Evolutionary conservation across 2,888 invertebrate genomes (phyloP), one percentile per base, ranked within the genome.

Genomic region (Morpho deidamia): DNA sequence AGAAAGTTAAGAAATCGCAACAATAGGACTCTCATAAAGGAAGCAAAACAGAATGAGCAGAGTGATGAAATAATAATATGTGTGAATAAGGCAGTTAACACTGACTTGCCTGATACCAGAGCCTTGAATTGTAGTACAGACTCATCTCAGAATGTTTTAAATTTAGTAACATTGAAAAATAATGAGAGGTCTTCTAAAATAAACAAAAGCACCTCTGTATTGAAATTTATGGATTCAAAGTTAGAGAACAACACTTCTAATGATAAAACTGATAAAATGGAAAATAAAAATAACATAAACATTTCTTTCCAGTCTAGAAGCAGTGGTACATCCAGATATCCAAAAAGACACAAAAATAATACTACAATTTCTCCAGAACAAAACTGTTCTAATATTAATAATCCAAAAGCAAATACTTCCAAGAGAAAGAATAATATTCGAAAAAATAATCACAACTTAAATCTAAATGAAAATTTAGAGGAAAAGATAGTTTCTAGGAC

Each of bases 121-220:
- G 55, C 68, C 0, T 53, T 81, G 5, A 80, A 84, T 57, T 79
- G 74, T 56, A 87, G 87, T 44, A 83, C 80, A 0, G 85, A 85
- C 51, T 83, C 83, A 0, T 84, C 86, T 7, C 83, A 80, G 40
- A 85, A 87, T 66, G 67, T 81, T 8, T 68, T 87, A 5, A 85
- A 83, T 58, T 64, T 85, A 47, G 74, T 85, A 10, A 78, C 83
- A 39, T 57, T 69, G 1, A 77, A 77, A 43, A 72, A 66, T 45
- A 69, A 70, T 59, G 68, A 74, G 0, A 78, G 69, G 53, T 45
- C 71, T 23, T 51, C 58, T 5, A 79, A 70, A 64, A 61, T 78
- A 1, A 73, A 70, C 54, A 79, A 75, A 56, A 71, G 75, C 48
- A 85, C 85, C 45, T 84, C 87, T 0, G 42, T 81, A 48, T 58